Evolutionary conservation across 2,797 vertebrate species (phyloP).

Genomic region (Leptoclinus maculatus): DNA sequence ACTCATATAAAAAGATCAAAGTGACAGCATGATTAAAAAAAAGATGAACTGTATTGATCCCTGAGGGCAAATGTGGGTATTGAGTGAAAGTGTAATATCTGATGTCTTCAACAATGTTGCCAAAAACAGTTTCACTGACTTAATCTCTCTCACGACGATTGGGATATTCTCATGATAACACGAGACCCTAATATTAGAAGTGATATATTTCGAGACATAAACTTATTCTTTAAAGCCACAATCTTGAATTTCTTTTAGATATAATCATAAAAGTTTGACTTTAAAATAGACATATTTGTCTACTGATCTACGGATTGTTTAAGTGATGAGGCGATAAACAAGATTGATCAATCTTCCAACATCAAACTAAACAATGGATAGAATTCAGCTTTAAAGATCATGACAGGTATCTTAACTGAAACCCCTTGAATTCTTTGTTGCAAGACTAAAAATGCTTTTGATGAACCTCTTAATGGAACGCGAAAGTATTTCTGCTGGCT

Average conservation of each 20-base stretch:
- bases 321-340: background rate
- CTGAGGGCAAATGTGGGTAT: constrained; percentile 21
- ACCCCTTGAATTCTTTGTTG: too few relatives aligned
- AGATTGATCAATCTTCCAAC: too few relatives aligned
- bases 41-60: constrained; percentile 37
- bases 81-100: constrained; percentile 17
- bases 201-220: background rate
- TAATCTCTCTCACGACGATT: background rate
- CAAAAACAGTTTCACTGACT: constrained; percentile 1
- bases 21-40: constrained; percentile 22
- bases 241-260: background rate
- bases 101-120: background rate
- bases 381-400: too few relatives aligned
- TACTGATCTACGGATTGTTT: background rate
- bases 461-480: background rate
- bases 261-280: background rate
- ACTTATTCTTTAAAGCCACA: background rate
- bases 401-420: too few relatives aligned
- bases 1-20: constrained; percentile 49
- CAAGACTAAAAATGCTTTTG: too few relatives aligned
- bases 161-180: background rate
- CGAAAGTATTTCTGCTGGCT: background rate
- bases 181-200: background rate
- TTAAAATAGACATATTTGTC: background rate
- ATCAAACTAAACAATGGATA: too few relatives aligned